Evolutionary conservation across 1,140 invertebrate genomes (phyloP).

Genomic region (Cataglyphis hispanica): DNA sequence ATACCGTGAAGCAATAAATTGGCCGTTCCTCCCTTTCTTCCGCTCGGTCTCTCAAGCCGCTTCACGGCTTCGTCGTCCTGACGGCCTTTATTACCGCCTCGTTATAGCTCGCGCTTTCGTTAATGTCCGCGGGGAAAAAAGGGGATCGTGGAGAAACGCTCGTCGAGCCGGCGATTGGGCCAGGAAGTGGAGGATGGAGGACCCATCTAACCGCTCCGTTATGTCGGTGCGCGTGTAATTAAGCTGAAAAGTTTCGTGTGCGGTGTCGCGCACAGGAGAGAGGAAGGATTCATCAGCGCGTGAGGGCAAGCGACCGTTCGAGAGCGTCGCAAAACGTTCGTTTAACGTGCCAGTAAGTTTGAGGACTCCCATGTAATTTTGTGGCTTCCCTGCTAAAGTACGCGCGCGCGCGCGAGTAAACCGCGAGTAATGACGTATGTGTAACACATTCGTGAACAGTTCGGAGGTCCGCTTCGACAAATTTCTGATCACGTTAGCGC

Average conservation of each 20-base stretch:
- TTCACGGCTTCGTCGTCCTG: conserved; percentile 49
- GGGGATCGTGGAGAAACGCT: conserved; percentile 10
- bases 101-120: conserved; percentile 72
- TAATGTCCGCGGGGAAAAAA: conserved; percentile 59
- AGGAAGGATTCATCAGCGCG: conserved; percentile 20
- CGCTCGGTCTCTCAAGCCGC: conserved; percentile 24
- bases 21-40: conserved; percentile 40
- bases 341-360: conserved; percentile 57
- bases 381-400: neutral
- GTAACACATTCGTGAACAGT: neutral
- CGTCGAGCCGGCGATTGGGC: conserved; percentile 15
- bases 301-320: conserved; percentile 9
- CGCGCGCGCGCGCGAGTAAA: neutral
- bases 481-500: conserved; percentile 59
- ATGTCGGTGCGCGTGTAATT: conserved; percentile 54
- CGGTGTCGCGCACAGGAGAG: conserved; percentile 19
- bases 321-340: conserved; percentile 52
- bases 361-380: conserved; percentile 35
- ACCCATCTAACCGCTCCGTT: conserved; percentile 39
- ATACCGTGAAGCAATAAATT: conserved; percentile 67
- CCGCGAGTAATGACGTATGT: neutral
- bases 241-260: conserved; percentile 64
- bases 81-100: conserved; percentile 65
- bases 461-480: conserved; percentile 17
- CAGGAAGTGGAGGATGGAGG: conserved; percentile 18